Percentiles rank a stretch among this genome's conserved stretches.
phyloP scores from a whole-genome alignment of 2,113 vertebrate species.

The Hoplias malabaricus region DNA sequence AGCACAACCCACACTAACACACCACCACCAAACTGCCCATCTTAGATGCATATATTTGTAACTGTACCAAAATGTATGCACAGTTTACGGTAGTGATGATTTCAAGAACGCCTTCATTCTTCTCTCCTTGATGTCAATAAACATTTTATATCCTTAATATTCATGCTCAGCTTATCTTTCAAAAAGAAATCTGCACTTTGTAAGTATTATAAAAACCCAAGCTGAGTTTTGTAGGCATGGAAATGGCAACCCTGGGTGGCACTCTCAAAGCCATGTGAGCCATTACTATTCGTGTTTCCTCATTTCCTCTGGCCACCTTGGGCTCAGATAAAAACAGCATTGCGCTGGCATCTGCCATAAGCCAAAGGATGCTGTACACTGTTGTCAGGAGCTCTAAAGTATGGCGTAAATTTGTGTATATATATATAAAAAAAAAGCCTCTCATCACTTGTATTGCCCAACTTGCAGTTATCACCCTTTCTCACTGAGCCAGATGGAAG shows the following conservation, averaged over 20 bases:
- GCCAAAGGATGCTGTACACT: background rate
- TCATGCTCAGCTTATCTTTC: background rate
- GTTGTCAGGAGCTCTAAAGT: conserved; percentile 17
- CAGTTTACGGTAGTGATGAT: too few relatives aligned
- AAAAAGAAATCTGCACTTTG: background rate
- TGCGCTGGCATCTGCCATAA: background rate
- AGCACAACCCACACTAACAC: too few relatives aligned
- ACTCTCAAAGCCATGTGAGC: conserved; percentile 6
- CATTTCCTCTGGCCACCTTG: background rate
- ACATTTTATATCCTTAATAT: too few relatives aligned
- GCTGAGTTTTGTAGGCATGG: background rate
- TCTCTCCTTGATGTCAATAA: too few relatives aligned
- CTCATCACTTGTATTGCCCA: conserved; percentile 10
- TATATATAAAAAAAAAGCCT: too few relatives aligned
- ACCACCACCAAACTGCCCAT: too few relatives aligned
- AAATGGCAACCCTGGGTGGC: background rate
- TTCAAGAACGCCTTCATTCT: too few relatives aligned
- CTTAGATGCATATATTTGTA: too few relatives aligned
- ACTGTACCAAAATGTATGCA: too few relatives aligned
- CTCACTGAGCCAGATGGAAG: background rate
- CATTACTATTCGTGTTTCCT: conserved; percentile 31
- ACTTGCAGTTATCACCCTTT: conserved; percentile 6
- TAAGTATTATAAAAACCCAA: background rate
- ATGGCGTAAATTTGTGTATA: conserved; percentile 18
- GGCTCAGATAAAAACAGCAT: background rate